Evolutionary conservation across 2,113 vertebrate genomes (phyloP).

Genomic region (Phalacrocorax brasilianus): DNA sequence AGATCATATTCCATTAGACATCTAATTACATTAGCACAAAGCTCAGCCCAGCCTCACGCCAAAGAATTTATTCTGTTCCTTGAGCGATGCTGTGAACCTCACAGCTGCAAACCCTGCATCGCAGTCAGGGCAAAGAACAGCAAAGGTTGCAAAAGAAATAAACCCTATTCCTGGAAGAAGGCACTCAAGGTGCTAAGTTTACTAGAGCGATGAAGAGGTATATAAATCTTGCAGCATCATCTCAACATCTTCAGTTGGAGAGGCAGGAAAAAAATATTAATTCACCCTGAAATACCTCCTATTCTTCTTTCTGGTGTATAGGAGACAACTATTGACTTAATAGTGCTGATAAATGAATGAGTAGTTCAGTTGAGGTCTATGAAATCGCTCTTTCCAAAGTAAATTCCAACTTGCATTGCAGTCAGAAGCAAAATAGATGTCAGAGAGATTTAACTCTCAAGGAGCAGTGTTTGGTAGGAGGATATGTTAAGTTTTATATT

Average conservation of each 20-base stretch:
- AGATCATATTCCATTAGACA: background rate
- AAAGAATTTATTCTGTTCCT: background rate
- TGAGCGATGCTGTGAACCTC: background rate
- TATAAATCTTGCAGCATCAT: background rate
- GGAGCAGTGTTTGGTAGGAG: background rate
- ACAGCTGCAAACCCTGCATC: background rate
- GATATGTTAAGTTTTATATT: background rate
- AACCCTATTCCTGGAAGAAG: background rate
- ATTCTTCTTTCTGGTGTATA: background rate
- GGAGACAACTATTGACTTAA: background rate
- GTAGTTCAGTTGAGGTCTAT: background rate
- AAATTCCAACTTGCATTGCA: background rate
- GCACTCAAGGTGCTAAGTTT: background rate
- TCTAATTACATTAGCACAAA: background rate
- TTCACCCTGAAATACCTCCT: background rate
- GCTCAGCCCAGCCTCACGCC: background rate
- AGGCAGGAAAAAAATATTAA: background rate
- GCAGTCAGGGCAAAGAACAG: background rate
- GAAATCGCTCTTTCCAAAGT: background rate
- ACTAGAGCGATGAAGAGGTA: background rate
- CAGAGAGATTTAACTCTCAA: slow-evolving; percentile 5
- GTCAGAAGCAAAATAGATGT: background rate
- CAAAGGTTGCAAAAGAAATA: background rate
- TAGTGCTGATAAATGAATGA: background rate
- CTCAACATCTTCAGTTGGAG: background rate